These are phyloP conservation scores for Molorchus minor DNA, from an alignment of 2,888 invertebrate species.

Conservation along the genomic window DNA sequence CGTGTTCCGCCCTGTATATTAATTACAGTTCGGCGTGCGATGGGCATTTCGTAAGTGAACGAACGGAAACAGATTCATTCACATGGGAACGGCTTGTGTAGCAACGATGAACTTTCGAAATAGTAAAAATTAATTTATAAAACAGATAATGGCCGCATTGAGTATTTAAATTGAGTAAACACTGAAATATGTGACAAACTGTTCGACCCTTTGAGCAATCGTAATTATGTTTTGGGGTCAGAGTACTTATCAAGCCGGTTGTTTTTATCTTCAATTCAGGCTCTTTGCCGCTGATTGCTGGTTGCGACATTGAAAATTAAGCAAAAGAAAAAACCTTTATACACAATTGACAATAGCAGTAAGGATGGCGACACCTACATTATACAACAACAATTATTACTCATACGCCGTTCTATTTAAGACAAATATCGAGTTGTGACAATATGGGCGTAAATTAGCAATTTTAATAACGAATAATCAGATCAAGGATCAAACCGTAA, in stretches of 20 bases:
- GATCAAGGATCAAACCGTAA: constrained; percentile 36
- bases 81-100: no score
- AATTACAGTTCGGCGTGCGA: no score
- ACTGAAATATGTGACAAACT: no score
- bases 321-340: constrained; percentile 32
- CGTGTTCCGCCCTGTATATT: no score
- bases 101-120: no score
- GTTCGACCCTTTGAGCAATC: no score
- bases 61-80: no score
- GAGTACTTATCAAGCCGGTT: background rate
- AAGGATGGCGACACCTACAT: constrained; percentile 32
- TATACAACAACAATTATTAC: constrained; percentile 1
- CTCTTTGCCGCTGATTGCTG: constrained; percentile 22
- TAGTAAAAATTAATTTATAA: no score
- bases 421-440: constrained; percentile 15
- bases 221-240: background rate
- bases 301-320: constrained; percentile 29
- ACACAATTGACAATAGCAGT: constrained; percentile 24
- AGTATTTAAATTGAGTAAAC: no score
- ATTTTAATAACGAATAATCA: constrained; percentile 25
- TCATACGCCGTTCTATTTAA: constrained; percentile 12
- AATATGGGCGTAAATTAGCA: constrained; percentile 23
- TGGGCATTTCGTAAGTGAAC: no score
- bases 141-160: no score
- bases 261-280: constrained; percentile 5